These are phyloP conservation scores for Microcebus jonahi DNA, from an alignment of 2,113 vertebrate species.

Conservation along the genomic window DNA sequence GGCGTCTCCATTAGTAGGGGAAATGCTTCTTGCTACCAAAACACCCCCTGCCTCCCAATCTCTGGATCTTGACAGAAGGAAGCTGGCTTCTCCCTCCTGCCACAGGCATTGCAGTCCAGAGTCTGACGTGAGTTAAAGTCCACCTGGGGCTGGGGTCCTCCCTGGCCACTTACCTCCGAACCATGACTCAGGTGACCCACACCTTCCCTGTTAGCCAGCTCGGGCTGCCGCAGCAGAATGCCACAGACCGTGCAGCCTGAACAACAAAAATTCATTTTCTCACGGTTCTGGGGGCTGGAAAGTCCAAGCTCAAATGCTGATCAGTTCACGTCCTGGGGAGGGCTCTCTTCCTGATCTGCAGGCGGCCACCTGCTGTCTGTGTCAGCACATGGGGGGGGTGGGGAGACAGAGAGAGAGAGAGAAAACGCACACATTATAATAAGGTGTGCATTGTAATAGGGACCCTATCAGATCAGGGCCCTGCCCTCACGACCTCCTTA, in stretches of 20 bases:
- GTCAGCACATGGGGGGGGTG: background rate
- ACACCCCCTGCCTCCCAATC: background rate
- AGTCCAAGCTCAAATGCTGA: rapidly evolving
- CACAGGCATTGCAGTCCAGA: background rate
- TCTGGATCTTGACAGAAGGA: no score
- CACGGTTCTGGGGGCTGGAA: background rate
- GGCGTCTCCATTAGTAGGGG: no score
- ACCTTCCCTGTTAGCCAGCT: background rate
- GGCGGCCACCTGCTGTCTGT: background rate
- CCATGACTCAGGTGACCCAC: background rate
- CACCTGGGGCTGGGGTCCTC: no score
- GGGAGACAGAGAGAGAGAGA: no score
- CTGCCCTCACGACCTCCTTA: rapidly evolving
- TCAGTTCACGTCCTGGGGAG: background rate
- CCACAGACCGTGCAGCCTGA: background rate
- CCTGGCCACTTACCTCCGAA: no score
- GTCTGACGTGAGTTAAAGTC: no score
- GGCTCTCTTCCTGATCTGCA: background rate
- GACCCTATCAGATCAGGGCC: background rate
- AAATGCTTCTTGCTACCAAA: background rate
- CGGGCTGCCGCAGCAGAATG: background rate
- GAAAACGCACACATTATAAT: no score
- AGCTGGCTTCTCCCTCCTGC: no score
- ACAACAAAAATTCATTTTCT: background rate
- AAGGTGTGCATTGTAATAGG: no score